Base-by-base conservation (phyloP, 2,888 invertebrate species). In the Phoronis australis region DNA sequence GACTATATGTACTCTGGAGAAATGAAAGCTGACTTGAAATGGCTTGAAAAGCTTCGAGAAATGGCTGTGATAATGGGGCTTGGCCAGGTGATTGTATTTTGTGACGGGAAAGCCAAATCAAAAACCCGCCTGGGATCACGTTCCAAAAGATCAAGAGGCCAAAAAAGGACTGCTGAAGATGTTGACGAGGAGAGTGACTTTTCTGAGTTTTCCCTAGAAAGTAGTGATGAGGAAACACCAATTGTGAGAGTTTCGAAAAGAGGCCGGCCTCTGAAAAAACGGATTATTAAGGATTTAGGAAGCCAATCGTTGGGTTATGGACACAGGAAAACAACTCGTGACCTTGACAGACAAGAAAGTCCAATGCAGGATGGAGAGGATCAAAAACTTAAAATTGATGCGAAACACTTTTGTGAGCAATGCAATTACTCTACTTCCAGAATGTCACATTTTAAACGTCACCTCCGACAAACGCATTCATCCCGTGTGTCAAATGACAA, bases 41-140 rank as follows among this genome's bases (percentile, higher is more conserved):
- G 62, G 21, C 53, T 69, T 2, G 52, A 57, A 2, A 66, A 68
- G 40, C 59, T 75, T 18, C 44, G 60, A 26, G 69, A 72, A 55
- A 69, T 75, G 27, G 68, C 72, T 1, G 62, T 63, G 47, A 73
- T 72, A 18, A 70, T 75, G 69, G 65, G 71, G 51, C 61, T 74
- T 61, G 54, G 61, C 21, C 59, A 51, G 31, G 56, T 74, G 9
- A 45, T 68, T 9, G 58, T 46, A 22, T 51, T 51, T 37, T 57
- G 63, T 48, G 42, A 45, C 15, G 42, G 22, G 18, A 53, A 35
- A 60, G 21, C 25, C 37, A 24, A 61, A 54, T 48, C 45, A 55
- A 41, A 56, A 54, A 25, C 52, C 48, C 5, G 45, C 40, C 25
- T 31, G 37, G 27, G 44, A 40, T 6, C 38, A 40, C n/a, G 44